A percentile compares a stretch with the other conserved stretches of the same genome.
These are phyloP conservation scores for Manis crassicaudata DNA, from an alignment of 2,797 vertebrate genomes.

Conservation along the genomic window DNA sequence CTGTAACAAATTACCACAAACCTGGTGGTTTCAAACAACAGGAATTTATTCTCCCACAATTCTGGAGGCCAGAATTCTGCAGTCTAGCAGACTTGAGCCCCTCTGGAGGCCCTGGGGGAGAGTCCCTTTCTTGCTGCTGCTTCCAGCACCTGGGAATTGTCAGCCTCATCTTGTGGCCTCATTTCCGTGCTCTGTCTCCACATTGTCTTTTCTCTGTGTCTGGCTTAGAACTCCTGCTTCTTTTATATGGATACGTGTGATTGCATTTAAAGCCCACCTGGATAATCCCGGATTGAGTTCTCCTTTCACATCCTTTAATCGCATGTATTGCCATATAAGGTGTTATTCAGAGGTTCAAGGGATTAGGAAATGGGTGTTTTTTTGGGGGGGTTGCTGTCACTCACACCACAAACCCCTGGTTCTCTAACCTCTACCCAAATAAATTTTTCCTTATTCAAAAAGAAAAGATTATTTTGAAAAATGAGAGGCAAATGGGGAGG, in stretches of 20 bases:
- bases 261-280: neutral
- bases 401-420: neutral
- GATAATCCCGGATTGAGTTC: neutral
- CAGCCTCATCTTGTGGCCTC: neutral
- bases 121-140: neutral
- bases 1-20: neutral
- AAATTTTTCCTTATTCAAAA: constrained; percentile 19
- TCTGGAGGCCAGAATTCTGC: constrained; percentile 20
- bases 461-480: constrained; percentile 5
- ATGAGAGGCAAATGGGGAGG: neutral
- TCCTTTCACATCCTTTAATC: constrained; percentile 31
- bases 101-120: neutral
- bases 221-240: neutral
- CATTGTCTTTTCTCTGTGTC: neutral
- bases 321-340: neutral
- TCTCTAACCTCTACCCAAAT: neutral
- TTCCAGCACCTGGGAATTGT: neutral
- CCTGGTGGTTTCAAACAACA: constrained; percentile 23
- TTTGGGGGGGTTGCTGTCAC: neutral
- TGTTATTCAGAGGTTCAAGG: neutral
- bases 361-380: neutral
- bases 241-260: neutral
- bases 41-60: neutral
- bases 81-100: neutral
- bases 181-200: constrained; percentile 8